phyloP scores from a whole-genome alignment of 2,797 vertebrate species.

The Varecia variegata region DNA sequence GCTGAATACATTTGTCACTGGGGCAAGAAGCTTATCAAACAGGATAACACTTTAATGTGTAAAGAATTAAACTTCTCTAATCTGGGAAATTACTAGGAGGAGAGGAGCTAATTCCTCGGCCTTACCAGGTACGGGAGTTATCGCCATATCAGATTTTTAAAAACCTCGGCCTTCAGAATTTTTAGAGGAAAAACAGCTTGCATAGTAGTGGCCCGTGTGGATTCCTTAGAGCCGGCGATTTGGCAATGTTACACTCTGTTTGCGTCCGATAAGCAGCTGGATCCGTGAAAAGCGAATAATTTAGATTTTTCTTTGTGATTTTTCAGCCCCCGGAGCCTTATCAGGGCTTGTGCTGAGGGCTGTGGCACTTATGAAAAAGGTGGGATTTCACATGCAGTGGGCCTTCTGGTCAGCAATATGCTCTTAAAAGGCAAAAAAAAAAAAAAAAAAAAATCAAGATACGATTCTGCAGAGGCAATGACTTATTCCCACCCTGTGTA shows the following conservation, averaged over 20 bases:
- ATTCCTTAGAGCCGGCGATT: background rate
- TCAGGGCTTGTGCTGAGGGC: background rate
- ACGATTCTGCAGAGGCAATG: constrained; percentile 22
- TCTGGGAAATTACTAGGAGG: background rate
- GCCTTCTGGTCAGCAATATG: background rate
- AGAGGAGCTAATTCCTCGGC: background rate
- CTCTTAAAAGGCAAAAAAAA: background rate
- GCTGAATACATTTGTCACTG: background rate
- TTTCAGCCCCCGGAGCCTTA: background rate
- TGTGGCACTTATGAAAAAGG: background rate
- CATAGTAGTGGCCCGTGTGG: fast-evolving
- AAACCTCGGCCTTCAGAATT: background rate
- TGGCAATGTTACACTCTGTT: background rate
- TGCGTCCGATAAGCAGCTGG: background rate
- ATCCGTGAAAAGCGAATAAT: background rate
- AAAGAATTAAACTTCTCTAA: background rate
- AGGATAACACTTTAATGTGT: background rate
- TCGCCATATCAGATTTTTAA: background rate
- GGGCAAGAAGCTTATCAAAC: background rate
- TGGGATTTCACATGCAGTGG: background rate
- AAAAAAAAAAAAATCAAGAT: background rate
- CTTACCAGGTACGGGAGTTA: background rate
- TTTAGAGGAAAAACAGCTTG: background rate
- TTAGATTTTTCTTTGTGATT: constrained; percentile 44
- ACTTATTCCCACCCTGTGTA: constrained; percentile 63